These are phyloP conservation scores for Calyptommatus sinebrachiatus DNA, from an alignment of 2,113 vertebrate species.

Conservation along the genomic window DNA sequence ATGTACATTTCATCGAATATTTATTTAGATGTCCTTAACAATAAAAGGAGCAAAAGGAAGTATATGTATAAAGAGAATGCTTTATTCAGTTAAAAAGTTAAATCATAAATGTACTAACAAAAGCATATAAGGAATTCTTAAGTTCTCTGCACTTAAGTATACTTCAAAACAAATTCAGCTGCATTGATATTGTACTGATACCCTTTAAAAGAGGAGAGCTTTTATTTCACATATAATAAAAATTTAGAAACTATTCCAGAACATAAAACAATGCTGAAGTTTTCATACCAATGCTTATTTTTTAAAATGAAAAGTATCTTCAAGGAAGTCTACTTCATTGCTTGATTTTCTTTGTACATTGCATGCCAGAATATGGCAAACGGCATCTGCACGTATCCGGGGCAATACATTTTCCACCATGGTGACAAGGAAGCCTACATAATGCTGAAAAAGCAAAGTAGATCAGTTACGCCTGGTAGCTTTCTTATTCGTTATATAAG, in stretches of 20 bases:
- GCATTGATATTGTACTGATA: constrained; percentile 8
- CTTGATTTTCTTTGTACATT: constrained; percentile 77
- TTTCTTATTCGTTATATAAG: constrained; percentile 39
- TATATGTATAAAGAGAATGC: neutral
- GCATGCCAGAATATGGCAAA: constrained; percentile 69
- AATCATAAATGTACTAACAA: constrained; percentile 33
- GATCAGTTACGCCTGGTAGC: constrained; percentile 23
- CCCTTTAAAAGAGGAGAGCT: constrained; percentile 22
- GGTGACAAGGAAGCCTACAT: constrained; percentile 75
- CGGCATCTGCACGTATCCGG: constrained; percentile 80
- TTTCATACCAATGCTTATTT: neutral
- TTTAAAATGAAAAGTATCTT: constrained; percentile 21
- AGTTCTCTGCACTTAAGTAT: neutral
- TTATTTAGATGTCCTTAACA: neutral
- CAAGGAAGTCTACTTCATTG: constrained; percentile 43
- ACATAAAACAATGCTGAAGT: neutral
- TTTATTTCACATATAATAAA: constrained; percentile 11
- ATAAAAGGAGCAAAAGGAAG: neutral
- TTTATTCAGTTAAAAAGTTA: constrained; percentile 43
- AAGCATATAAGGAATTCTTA: neutral
- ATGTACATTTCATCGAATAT: neutral
- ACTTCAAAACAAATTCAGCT: constrained; percentile 13
- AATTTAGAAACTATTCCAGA: constrained; percentile 28
- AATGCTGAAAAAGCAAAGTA: constrained; percentile 68
- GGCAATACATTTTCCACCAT: constrained; percentile 83